phyloP scores from a whole-genome alignment of 2,113 vertebrate species.

The Patagioenas fasciata region DNA sequence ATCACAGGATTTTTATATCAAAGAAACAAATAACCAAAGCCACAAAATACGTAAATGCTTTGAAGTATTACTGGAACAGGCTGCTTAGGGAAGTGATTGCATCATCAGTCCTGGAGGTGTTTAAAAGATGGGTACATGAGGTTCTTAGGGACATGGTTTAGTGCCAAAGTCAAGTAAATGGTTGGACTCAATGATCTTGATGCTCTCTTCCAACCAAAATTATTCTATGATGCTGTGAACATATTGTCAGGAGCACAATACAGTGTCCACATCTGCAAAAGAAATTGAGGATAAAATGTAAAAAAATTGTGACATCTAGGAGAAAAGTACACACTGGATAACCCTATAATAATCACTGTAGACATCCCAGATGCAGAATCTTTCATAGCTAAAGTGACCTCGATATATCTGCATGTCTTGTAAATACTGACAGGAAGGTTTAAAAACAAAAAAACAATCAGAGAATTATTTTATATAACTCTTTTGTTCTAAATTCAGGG shows the following conservation, averaged over 20 bases:
- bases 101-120: too few relatives aligned
- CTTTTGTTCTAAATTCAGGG: accelerated
- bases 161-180: too few relatives aligned
- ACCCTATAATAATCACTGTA: background rate
- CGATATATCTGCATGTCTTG: background rate
- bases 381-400: background rate
- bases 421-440: background rate
- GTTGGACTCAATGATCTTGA: too few relatives aligned
- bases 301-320: background rate
- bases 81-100: too few relatives aligned
- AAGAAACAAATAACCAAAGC: background rate
- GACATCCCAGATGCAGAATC: background rate
- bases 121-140: too few relatives aligned
- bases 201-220: too few relatives aligned
- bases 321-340: background rate
- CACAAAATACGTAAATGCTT: background rate
- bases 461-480: background rate
- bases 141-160: too few relatives aligned
- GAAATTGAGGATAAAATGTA: background rate
- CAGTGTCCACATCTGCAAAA: background rate
- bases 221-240: too few relatives aligned
- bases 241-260: background rate
- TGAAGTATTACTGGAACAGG: background rate
- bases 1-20: background rate
- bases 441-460: background rate